phyloP scores from a whole-genome alignment of 1,140 invertebrate genomes.

The Frieseomelitta varia region DNA sequence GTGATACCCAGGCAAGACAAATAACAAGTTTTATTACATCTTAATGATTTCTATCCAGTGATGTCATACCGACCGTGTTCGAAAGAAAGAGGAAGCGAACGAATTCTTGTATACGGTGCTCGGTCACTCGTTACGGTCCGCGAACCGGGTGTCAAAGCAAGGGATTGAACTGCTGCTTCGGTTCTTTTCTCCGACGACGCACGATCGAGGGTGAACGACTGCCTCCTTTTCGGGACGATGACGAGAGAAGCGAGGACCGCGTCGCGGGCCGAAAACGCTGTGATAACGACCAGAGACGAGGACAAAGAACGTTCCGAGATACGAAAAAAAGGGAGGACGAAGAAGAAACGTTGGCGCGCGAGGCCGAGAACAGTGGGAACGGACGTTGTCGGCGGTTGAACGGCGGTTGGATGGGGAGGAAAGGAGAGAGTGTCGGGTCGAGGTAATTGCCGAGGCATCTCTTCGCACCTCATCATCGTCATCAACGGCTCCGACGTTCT shows the following conservation, averaged over 20 bases:
- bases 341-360: not conserved
- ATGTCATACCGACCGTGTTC: no score
- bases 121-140: no score
- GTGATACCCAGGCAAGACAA: no score
- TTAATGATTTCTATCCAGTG: no score
- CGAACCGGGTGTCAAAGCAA: no score
- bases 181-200: no score
- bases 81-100: no score
- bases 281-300: not conserved
- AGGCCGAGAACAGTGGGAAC: not conserved
- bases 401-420: constrained; percentile 49
- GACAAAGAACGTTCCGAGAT: not conserved
- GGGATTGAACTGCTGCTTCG: no score
- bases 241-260: not conserved
- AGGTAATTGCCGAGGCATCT: constrained; percentile 81
- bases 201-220: no score
- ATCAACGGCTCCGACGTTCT: constrained; percentile 78
- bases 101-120: no score
- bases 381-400: constrained; percentile 1
- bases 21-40: no score
- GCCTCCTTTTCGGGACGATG: no score
- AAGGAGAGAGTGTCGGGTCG: constrained; percentile 61
- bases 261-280: not conserved
- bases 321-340: constrained; percentile 15
- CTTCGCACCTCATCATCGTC: constrained; percentile 83